Percentiles rank a stretch among this genome's conserved stretches.
Conservation (phyloP, 2,797 vertebrate species). For the Schizopygopsis pylzovi region DNA sequence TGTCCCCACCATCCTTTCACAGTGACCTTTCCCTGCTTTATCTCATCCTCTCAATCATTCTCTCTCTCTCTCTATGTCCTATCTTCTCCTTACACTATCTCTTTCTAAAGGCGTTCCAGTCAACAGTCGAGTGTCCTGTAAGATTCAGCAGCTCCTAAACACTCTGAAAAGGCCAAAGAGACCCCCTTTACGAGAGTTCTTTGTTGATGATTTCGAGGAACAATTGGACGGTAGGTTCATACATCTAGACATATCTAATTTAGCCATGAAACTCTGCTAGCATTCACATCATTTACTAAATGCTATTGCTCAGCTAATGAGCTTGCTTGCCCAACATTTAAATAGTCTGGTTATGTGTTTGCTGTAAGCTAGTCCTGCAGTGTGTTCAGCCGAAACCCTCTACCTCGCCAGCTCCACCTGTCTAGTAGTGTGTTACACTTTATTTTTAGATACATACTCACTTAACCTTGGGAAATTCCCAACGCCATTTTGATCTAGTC, state of each 20-base stretch:
- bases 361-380: neutral
- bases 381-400: neutral
- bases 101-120: constrained; percentile 88
- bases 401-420: constrained; percentile 16
- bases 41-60: constrained; percentile 54
- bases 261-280: neutral
- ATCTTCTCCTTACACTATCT: constrained; percentile 20
- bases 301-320: neutral
- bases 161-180: constrained; percentile 96
- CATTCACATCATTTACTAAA: neutral
- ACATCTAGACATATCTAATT: constrained; percentile 1
- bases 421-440: neutral
- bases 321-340: neutral
- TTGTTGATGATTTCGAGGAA: constrained; percentile 95
- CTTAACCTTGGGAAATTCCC: neutral
- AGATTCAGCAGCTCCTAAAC: constrained; percentile 97
- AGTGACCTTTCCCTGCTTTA: constrained; percentile 62
- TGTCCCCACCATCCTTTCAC: constrained; percentile 50
- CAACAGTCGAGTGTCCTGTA: constrained; percentile 95
- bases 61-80: constrained; percentile 26
- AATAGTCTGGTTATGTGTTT: neutral
- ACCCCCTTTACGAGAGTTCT: constrained; percentile 93
- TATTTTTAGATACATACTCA: neutral
- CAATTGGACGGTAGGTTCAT: constrained; percentile 87
- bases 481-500: neutral